Conservation (phyloP, 2,113 vertebrate genomes). For the Phodopus roborovskii region DNA sequence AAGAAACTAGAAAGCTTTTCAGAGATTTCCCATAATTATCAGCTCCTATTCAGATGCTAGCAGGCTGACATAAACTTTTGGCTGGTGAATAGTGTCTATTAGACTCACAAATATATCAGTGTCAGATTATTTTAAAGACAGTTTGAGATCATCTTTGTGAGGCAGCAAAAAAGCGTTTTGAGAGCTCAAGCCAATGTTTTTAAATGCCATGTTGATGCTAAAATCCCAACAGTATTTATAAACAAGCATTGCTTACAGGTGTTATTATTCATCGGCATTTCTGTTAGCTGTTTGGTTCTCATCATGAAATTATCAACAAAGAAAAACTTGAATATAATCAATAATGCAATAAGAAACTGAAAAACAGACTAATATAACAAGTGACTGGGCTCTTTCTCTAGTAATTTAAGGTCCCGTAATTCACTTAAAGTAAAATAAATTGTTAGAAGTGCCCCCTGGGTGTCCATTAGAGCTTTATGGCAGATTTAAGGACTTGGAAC, state of each 20-base stretch:
- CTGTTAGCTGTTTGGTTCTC: conserved; percentile 11
- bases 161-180: not conserved
- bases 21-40: not conserved
- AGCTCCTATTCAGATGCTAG: not conserved
- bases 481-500: conserved; percentile 69
- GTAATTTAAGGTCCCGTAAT: conserved; percentile 77
- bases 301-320: conserved; percentile 37
- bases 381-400: conserved; percentile 41
- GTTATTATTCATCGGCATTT: not conserved
- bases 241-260: not conserved
- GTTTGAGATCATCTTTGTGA: not conserved
- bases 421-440: conserved; percentile 80
- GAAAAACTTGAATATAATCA: conserved; percentile 57
- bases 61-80: not conserved
- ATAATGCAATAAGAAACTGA: conserved; percentile 52
- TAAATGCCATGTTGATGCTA: not conserved
- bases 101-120: not conserved
- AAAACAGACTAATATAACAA: conserved; percentile 54
- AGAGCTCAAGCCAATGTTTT: not conserved
- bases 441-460: conserved; percentile 54
- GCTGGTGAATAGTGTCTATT: not conserved
- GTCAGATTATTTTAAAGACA: not conserved
- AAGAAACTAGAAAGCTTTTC: not conserved
- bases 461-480: conserved; percentile 71
- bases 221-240: not conserved